Percentiles rank a stretch among this genome's conserved stretches.
Conservation (phyloP, 1,140 invertebrate species). For the Amyelois transitella region DNA sequence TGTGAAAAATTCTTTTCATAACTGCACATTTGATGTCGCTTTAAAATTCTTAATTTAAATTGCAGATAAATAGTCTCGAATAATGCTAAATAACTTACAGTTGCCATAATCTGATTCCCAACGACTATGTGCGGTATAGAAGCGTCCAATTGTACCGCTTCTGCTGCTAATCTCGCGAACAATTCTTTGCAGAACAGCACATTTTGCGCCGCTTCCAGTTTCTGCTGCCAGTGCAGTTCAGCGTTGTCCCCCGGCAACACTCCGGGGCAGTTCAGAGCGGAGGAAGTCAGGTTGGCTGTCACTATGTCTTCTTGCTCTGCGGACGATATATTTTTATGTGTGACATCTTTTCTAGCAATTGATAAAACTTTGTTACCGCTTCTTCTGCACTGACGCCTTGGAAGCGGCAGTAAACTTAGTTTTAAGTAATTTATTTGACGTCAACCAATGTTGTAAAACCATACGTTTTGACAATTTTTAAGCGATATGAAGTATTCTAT, state of each 20-base stretch:
- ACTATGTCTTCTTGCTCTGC: conserved; percentile 89
- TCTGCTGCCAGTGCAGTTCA: conserved; percentile 94
- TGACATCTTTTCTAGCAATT: not conserved
- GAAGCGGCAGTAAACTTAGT: no score
- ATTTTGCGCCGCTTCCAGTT: conserved; percentile 96
- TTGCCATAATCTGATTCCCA: conserved; percentile 97
- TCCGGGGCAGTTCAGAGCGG: conserved; percentile 78
- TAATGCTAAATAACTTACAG: conserved; percentile 83
- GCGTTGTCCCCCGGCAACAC: conserved; percentile 81
- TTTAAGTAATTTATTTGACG: no score
- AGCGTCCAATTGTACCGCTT: conserved; percentile 94
- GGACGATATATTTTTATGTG: not conserved
- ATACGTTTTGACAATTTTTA: no score
- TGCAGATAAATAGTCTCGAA: no score
- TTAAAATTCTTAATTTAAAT: conserved; percentile 96
- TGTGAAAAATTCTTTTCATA: conserved; percentile 97
- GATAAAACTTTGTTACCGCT: not conserved
- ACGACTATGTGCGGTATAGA: conserved; percentile 97
- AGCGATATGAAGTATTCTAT: no score
- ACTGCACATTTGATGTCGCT: conserved; percentile 96
- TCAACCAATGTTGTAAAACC: no score
- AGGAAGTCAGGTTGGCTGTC: conserved; percentile 83
- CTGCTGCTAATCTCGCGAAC: conserved; percentile 94
- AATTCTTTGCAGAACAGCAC: conserved; percentile 98
- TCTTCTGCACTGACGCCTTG: no score